Evolutionary conservation across 1,140 invertebrate species (phyloP), one percentile per base, ranked within the genome.

Genomic region (Caenorhabditis briggsae): DNA sequence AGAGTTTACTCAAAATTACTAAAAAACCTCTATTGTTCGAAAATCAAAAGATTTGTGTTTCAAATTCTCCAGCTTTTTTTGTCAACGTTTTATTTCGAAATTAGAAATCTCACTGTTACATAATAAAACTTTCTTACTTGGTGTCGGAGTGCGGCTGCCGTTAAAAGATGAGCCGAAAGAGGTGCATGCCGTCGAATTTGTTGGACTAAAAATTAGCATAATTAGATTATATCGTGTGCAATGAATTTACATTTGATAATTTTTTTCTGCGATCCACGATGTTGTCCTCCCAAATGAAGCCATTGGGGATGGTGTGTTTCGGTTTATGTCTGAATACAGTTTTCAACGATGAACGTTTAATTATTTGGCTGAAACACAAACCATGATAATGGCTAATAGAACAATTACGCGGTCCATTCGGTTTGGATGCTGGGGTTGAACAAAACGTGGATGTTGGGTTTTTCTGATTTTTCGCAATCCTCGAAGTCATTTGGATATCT

Each of bases 391-490:
- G 70, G 0, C 50, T 18, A 23, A n/a, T 78, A 8, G 70, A 78
- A n/a, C 46, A 78, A 50, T 46, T 48, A 5, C n/a, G 43, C 6
- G 70, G 70, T 5, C 50, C 46, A 43, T 11, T 46, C 11, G 70
- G 70, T 2, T 23, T 9, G 14, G 70, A n/a, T 16, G 41, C 70
- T 8, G 46, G 46, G 12, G 48, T 78, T 16, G 70, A 53, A 16
- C 6, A n/a, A 23, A 78, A 78, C 2, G 70, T 78, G n/a, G 70
- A 78, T 18, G 70, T 78, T 20, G 70, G n/a, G n/a, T 78, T 78
- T 53, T 78, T 78, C 18, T 48, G 70, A 6, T 11, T 78, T 41
- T 78, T 78, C 2, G 46, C 70, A 5, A 78, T 48, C 5, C 70
- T 46, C 2, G 46, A 78, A 23, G 20, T 78, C 70, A 78, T 78